These are phyloP conservation scores for Amaurobius ferox DNA, from an alignment of 2,888 invertebrate genomes.

Conservation along the genomic window DNA sequence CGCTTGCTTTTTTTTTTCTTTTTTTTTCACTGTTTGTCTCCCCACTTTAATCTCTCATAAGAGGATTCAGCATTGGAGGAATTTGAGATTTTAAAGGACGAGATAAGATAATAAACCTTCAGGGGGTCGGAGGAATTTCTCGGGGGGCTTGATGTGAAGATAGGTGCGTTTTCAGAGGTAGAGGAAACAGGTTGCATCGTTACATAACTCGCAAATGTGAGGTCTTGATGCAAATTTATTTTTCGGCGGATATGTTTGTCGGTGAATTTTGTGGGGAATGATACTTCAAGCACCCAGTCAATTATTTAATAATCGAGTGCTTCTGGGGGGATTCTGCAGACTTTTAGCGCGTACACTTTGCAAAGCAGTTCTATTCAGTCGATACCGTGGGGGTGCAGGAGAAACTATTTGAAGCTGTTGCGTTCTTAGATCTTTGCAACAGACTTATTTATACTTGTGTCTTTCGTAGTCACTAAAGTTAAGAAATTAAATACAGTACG, in stretches of 20 bases:
- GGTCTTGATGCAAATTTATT: neutral
- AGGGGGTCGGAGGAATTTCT: neutral
- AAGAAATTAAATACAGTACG: too few species aligned
- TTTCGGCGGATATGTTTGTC: neutral
- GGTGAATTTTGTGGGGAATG: neutral
- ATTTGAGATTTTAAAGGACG: conserved; percentile 14
- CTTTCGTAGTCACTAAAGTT: too few species aligned
- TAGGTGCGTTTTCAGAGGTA: neutral
- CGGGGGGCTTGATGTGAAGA: neutral
- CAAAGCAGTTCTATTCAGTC: too few species aligned
- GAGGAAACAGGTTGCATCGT: conserved; percentile 11
- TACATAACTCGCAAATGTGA: neutral
- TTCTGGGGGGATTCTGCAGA: too few species aligned
- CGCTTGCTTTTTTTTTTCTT: conserved; percentile 35
- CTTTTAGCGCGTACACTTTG: too few species aligned
- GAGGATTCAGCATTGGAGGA: conserved; percentile 19
- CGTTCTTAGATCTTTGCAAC: too few species aligned
- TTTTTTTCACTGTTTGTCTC: conserved; percentile 17
- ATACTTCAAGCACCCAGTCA: neutral
- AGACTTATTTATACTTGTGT: too few species aligned
- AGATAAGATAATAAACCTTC: conserved; percentile 8
- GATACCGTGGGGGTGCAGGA: too few species aligned
- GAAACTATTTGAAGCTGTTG: too few species aligned
- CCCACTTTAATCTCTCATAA: conserved; percentile 49
- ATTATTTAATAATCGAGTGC: neutral